phyloP scores from a whole-genome alignment of 2,797 vertebrate genomes.

The Leucoraja ocellata region DNA sequence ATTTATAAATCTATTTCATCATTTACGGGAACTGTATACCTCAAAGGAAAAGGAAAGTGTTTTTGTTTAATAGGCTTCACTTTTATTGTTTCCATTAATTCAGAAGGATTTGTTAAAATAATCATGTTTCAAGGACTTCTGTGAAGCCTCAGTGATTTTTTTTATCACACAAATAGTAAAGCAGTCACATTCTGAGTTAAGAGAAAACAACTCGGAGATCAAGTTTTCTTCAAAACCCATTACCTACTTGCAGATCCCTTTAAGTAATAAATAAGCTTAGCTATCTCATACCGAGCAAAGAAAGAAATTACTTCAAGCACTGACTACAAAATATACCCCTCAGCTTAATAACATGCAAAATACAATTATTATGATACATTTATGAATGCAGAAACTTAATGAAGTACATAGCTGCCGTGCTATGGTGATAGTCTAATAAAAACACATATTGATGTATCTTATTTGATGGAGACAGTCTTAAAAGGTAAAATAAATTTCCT shows the following conservation, averaged over 20 bases:
- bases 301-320: not conserved
- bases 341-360: not conserved
- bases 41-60: not conserved
- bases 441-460: not conserved
- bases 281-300: not conserved
- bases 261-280: not conserved
- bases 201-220: not conserved
- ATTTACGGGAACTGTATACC: not conserved
- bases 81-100: not conserved
- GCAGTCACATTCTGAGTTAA: not conserved
- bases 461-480: not conserved
- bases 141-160: not conserved
- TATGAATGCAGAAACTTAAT: not conserved
- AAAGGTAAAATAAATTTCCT: not conserved
- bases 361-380: not conserved
- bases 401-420: not conserved
- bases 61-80: not conserved
- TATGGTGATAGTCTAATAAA: not conserved
- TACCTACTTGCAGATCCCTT: not conserved
- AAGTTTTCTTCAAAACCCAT: not conserved
- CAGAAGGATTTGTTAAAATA: constrained; percentile 8
- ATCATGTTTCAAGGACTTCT: not conserved
- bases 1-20: constrained; percentile 1
- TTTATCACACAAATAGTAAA: not conserved
- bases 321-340: not conserved